Conservation (phyloP, 2,797 vertebrate species). For the Coregonus suidteri region DNA sequence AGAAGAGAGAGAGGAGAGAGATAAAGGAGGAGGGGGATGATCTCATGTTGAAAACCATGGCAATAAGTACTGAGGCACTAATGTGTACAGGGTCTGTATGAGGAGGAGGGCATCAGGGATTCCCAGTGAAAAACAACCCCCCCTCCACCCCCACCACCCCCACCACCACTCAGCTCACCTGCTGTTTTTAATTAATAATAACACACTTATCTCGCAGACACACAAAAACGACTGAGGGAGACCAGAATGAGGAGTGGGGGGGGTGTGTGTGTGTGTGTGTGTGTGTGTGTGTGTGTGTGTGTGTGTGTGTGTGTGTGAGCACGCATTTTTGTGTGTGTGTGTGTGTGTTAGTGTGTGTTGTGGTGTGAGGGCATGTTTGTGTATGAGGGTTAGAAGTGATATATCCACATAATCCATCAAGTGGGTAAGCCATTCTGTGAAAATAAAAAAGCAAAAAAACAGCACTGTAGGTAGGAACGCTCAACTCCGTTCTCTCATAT, state of each 20-base stretch:
- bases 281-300: not conserved
- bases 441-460: conserved; percentile 1
- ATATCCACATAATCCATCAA: conserved; percentile 24
- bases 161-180: conserved; percentile 22
- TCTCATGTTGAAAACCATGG: not conserved
- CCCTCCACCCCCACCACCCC: not conserved
- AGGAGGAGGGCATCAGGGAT: not conserved
- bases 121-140: not conserved
- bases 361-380: not conserved
- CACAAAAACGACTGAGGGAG: conserved; percentile 62
- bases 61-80: not conserved
- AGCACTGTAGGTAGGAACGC: not conserved
- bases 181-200: conserved; percentile 66
- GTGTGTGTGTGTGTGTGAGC: not conserved
- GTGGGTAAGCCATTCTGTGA: not conserved
- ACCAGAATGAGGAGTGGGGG: conserved; percentile 1
- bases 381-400: not conserved
- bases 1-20: no score
- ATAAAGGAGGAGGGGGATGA: not conserved
- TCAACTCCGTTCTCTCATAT: no score
- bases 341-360: not conserved
- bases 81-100: not conserved
- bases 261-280: not conserved
- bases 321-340: not conserved
- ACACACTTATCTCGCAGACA: conserved; percentile 48